Percentiles rank a stretch among this genome's conserved stretches.
Evolutionary conservation across 1,140 invertebrate species (phyloP).

Genomic region (Neodiprion pinetum): DNA sequence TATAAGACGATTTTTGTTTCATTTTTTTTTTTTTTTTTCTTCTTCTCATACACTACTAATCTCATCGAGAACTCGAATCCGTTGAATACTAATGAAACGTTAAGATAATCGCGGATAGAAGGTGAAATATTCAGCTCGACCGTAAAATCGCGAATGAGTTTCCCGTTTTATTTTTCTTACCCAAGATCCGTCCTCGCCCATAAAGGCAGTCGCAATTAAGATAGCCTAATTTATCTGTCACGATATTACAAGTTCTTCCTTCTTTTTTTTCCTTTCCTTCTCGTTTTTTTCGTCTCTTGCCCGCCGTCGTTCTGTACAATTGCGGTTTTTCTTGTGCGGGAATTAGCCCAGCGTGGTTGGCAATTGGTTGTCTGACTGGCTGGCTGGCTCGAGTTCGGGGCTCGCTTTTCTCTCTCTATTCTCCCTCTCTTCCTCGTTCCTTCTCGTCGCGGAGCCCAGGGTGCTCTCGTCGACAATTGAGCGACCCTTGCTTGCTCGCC

Average conservation of each 20-base stretch:
- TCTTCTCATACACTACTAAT: not conserved
- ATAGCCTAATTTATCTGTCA: constrained; percentile 29
- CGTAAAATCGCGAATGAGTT: not conserved
- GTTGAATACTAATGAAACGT: constrained; percentile 6
- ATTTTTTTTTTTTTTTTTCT: not conserved
- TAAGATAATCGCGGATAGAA: not conserved
- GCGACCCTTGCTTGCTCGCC: not conserved
- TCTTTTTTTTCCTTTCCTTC: constrained; percentile 1
- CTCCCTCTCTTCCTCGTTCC: not conserved
- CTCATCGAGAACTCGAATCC: not conserved
- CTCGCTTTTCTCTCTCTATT: not conserved
- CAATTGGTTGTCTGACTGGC: not conserved
- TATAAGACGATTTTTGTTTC: too few species aligned
- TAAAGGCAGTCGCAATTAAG: constrained; percentile 25
- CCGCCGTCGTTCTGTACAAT: not conserved
- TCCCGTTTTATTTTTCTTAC: not conserved
- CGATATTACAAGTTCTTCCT: constrained; percentile 29
- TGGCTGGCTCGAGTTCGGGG: not conserved
- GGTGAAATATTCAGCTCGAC: not conserved
- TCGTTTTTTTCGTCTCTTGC: not conserved
- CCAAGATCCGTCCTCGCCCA: not conserved
- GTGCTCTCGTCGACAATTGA: not conserved
- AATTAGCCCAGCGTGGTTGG: constrained; percentile 20
- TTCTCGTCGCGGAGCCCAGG: too few species aligned
- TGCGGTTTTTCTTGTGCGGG: constrained; percentile 22